Percentiles rank a stretch among this genome's conserved stretches.
These are phyloP conservation scores for Salmo trutta DNA, from an alignment of 2,797 vertebrate species.

Conservation along the genomic window DNA sequence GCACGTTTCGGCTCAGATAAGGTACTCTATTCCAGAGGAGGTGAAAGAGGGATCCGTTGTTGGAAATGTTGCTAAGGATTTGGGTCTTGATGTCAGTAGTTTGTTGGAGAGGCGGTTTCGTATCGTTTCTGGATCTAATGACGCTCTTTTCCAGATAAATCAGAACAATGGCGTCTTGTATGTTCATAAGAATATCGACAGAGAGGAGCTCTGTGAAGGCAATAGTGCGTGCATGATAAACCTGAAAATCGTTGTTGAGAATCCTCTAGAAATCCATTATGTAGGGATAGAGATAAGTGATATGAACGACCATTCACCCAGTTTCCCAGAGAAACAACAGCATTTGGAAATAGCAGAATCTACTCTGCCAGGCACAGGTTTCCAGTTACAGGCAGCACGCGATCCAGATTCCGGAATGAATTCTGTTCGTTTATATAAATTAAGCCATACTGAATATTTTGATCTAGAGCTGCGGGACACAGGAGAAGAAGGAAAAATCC, in stretches of 20 bases:
- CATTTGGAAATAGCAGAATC: slow-evolving; percentile 66
- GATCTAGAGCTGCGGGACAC: slow-evolving; percentile 64
- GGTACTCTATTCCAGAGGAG: slow-evolving; percentile 78
- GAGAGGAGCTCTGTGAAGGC: slow-evolving; percentile 72
- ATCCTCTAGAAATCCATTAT: slow-evolving; percentile 78
- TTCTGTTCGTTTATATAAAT: slow-evolving; percentile 43
- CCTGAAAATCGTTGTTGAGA: slow-evolving; percentile 76
- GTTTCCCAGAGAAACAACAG: slow-evolving; percentile 66
- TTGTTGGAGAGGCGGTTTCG: slow-evolving; percentile 72
- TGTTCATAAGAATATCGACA: slow-evolving; percentile 74
- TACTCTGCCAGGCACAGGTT: slow-evolving; percentile 57
- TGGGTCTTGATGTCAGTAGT: slow-evolving; percentile 70
- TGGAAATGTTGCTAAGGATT: slow-evolving; percentile 79
- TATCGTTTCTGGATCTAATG: slow-evolving; percentile 66
- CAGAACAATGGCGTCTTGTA: slow-evolving; percentile 72
- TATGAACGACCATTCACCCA: slow-evolving; percentile 76
- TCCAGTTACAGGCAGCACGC: slow-evolving; percentile 38
- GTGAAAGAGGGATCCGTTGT: slow-evolving; percentile 74
- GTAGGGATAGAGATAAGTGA: slow-evolving; percentile 77
- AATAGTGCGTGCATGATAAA: slow-evolving; percentile 69
- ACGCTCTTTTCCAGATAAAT: slow-evolving; percentile 73
- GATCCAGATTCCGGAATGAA: slow-evolving; percentile 50
- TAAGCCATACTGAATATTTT: slow-evolving; percentile 49
- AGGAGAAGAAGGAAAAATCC: slow-evolving; percentile 66
- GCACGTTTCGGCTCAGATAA: slow-evolving; percentile 60